Percentiles rank a stretch among this genome's conserved stretches.
These are phyloP conservation scores for Microcaecilia unicolor DNA, from an alignment of 2,797 vertebrate genomes.

Conservation along the genomic window DNA sequence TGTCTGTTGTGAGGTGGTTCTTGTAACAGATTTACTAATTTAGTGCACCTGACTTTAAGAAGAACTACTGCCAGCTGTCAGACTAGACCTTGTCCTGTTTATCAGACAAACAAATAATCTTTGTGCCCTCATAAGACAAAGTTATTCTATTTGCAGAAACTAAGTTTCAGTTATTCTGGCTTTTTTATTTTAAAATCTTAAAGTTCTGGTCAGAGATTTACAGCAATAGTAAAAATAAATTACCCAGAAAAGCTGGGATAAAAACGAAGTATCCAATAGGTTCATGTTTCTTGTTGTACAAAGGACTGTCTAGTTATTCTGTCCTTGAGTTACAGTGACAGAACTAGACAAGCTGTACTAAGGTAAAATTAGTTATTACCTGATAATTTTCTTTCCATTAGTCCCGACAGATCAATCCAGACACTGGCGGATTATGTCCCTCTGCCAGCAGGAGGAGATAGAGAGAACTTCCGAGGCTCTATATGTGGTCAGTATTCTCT, in stretches of 20 bases:
- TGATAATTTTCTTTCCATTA: too few relatives aligned
- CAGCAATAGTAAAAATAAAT: conserved; percentile 26
- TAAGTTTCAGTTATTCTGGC: conserved; percentile 32
- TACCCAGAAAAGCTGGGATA: conserved; percentile 10
- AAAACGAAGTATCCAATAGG: conserved; percentile 10
- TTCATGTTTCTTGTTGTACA: conserved; percentile 1
- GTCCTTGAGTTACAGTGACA: too few relatives aligned
- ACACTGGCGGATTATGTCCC: too few relatives aligned
- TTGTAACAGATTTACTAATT: conserved; percentile 37
- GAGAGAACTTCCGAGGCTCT: too few relatives aligned
- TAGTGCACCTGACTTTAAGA: conserved; percentile 39
- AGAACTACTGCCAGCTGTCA: conserved; percentile 34
- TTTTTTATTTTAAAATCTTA: conserved; percentile 28
- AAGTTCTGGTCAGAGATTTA: conserved; percentile 25
- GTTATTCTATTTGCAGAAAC: conserved; percentile 18
- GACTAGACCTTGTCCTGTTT: conserved; percentile 45
- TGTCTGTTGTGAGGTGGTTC: conserved; percentile 33
- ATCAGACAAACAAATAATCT: conserved; percentile 30
- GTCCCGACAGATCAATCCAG: too few relatives aligned
- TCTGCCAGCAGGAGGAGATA: too few relatives aligned
- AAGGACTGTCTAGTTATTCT: too few relatives aligned
- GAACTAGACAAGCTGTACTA: too few relatives aligned
- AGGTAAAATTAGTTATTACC: too few relatives aligned
- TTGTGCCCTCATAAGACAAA: conserved; percentile 9
- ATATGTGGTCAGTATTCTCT: too few relatives aligned